Evolutionary conservation across 2,797 vertebrate species (phyloP), one percentile per base, ranked within the genome.

Genomic region (Graptemys geographica): DNA sequence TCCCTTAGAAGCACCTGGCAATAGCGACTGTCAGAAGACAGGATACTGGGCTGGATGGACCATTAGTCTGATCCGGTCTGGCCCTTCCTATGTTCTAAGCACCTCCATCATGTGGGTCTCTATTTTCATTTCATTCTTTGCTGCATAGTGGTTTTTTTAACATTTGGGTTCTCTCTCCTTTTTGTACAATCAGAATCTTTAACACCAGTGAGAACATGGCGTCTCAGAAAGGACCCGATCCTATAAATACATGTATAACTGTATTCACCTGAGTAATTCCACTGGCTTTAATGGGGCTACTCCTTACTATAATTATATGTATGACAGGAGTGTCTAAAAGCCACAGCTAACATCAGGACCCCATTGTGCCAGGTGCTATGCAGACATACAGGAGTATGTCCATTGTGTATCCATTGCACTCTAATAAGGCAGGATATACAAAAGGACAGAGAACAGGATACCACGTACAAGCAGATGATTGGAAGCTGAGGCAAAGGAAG

Each of bases 381-480:
- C 37, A 72, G 11, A 11, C 21, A 12, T 19, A 41, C 19, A 72
- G n/a, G n/a, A 21, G 69, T 21, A 12, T 11, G 19, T 33, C 13
- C 28, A 7, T 62, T 62, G n/a, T 41, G 21, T 41, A 41, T 72
- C n/a, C 69, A 21, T 11, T 72, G 9, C 69, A 72, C n/a, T 21
- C 44, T 47, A 47, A 16, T 31, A 52, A 56, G 21, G 2, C 44
- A 90, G 11, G 57, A 11, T 0, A 0, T 59, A 18, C 11, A 27
- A 44, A 16, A 10, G 5, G 3, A 65, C 41, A 59, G 72, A 76
- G 65, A 47, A 41, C 86, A 89, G 91, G 8, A 9, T 33, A 16
- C 11, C 13, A 9, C 1, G 13, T 76, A 47, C 25, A 15, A 28
- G 7, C 12, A 78, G 74, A 78, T 31, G 74, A 28, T 78, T 78